Evolutionary conservation across 2,888 invertebrate genomes (phyloP).

Genomic region (Charanyca ferruginea): DNA sequence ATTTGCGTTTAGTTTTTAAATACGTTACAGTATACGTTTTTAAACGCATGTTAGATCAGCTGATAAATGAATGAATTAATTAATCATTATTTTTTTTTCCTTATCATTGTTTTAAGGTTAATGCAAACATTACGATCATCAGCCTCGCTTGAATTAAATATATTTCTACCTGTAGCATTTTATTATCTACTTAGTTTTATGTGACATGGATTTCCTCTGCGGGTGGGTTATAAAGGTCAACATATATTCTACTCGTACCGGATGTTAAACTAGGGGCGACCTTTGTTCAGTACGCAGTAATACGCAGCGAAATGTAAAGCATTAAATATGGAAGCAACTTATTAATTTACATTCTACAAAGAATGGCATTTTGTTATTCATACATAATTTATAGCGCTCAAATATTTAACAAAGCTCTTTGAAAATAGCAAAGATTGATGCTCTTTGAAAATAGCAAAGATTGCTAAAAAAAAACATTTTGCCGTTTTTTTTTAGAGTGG

Average conservation of each 20-base stretch:
- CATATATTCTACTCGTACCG: slow-evolving; percentile 20
- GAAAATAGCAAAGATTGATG: neutral
- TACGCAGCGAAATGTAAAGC: slow-evolving; percentile 26
- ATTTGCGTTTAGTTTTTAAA: too few relatives aligned
- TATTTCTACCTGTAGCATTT: neutral
- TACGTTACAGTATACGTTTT: too few relatives aligned
- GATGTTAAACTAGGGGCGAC: slow-evolving; percentile 25
- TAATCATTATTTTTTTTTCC: neutral
- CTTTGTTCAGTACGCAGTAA: slow-evolving; percentile 29
- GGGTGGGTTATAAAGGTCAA: slow-evolving; percentile 50
- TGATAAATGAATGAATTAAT: too few relatives aligned
- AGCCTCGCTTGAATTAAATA: slow-evolving; percentile 31
- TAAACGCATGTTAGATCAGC: too few relatives aligned
- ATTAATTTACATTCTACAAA: slow-evolving; percentile 18
- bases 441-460: neutral
- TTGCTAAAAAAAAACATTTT: too few relatives aligned
- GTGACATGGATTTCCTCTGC: slow-evolving; percentile 42
- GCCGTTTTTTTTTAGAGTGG: too few relatives aligned
- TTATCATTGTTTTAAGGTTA: slow-evolving; percentile 9
- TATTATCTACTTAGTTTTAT: slow-evolving; percentile 27
- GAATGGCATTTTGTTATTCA: slow-evolving; percentile 4
- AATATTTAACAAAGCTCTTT: slow-evolving; percentile 13
- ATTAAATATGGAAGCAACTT: slow-evolving; percentile 8
- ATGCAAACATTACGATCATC: slow-evolving; percentile 12
- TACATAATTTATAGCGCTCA: slow-evolving; percentile 6